These are phyloP conservation scores for Cephus sareptanus DNA, from an alignment of 2,888 invertebrate genomes.

Conservation along the genomic window DNA sequence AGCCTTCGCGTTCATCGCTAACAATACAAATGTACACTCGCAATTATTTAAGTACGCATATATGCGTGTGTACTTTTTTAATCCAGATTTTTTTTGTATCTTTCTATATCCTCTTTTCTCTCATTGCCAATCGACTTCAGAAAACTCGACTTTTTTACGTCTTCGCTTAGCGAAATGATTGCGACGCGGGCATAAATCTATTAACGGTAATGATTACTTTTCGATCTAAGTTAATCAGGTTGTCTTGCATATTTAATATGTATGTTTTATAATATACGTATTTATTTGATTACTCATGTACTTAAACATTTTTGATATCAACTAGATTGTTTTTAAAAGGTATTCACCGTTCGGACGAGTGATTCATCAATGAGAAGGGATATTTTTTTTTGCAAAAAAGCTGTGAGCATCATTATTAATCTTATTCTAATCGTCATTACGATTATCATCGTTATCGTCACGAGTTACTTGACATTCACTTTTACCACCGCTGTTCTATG, in stretches of 20 bases:
- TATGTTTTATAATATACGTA: constrained; percentile 25
- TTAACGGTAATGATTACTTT: constrained; percentile 33
- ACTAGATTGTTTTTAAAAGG: constrained; percentile 13
- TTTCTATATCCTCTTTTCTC: constrained; percentile 12
- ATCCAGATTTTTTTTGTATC: constrained; percentile 19
- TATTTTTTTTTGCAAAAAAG: neutral
- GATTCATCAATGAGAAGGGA: neutral
- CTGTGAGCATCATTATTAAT: no score
- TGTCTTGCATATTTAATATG: constrained; percentile 21
- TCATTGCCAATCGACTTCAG: neutral
- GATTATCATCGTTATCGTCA: no score
- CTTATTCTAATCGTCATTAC: no score
- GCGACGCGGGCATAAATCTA: constrained; percentile 20
- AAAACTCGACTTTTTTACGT: no score
- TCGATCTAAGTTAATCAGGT: constrained; percentile 23
- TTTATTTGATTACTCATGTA: constrained; percentile 45
- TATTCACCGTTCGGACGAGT: neutral
- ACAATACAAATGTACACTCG: no score
- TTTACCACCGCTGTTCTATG: no score
- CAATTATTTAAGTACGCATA: constrained; percentile 15
- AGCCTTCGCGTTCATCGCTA: no score
- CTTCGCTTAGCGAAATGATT: no score
- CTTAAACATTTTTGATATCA: constrained; percentile 34
- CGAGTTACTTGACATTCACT: no score
- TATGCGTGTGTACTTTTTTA: constrained; percentile 29